Evolutionary conservation across 1,140 invertebrate species (phyloP).

Genomic region (Trichoplusia ni): DNA sequence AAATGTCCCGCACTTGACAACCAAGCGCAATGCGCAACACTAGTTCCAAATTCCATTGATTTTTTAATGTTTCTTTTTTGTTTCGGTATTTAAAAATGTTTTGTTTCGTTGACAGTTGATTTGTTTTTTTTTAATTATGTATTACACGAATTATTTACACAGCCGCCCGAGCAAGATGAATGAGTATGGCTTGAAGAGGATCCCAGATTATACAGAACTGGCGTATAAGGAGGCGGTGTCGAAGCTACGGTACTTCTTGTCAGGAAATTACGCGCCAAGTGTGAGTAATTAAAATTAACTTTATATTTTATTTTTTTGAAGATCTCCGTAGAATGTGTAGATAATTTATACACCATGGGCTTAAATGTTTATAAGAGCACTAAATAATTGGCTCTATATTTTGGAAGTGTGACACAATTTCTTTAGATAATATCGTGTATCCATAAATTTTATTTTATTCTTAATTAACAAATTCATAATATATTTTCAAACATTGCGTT

Average conservation of each 20-base stretch:
- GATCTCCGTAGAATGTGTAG: too few relatives aligned
- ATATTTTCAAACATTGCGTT: too few relatives aligned
- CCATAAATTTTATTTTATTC: too few relatives aligned
- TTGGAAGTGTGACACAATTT: too few relatives aligned
- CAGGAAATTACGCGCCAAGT: slow-evolving; percentile 87
- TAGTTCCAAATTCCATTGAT: slow-evolving; percentile 46
- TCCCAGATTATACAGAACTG: slow-evolving; percentile 89
- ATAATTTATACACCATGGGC: too few relatives aligned
- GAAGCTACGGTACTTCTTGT: slow-evolving; percentile 87
- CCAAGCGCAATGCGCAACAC: slow-evolving; percentile 57
- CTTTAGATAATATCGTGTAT: too few relatives aligned
- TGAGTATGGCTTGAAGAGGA: slow-evolving; percentile 82
- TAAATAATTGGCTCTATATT: too few relatives aligned
- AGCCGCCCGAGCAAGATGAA: slow-evolving; percentile 75
- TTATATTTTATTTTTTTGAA: not conserved
- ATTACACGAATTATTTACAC: slow-evolving; percentile 54
- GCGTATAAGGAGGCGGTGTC: slow-evolving; percentile 91
- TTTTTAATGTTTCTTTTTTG: slow-evolving; percentile 43
- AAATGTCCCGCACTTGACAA: slow-evolving; percentile 43
- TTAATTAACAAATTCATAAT: too few relatives aligned
- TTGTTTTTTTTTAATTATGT: slow-evolving; percentile 47
- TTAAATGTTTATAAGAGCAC: too few relatives aligned
- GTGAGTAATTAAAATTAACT: slow-evolving; percentile 55
- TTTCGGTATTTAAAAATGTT: slow-evolving; percentile 45
- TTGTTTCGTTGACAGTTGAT: slow-evolving; percentile 16